Conservation (phyloP, 1,140 invertebrate species). For the Bradysia coprophila region DNA sequence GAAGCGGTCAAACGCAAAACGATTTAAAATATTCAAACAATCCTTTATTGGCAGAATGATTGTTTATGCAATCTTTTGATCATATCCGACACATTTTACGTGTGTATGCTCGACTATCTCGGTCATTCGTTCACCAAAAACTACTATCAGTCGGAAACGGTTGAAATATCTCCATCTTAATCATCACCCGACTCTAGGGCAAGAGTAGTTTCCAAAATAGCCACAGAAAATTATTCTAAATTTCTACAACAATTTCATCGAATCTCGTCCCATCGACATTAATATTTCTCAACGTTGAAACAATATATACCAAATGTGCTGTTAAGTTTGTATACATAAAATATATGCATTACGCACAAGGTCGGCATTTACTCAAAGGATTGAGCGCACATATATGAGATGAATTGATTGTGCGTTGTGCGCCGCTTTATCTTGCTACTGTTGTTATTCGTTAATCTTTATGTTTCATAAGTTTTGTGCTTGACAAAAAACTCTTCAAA, state of each 20-base stretch:
- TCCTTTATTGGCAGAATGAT: constrained; percentile 3
- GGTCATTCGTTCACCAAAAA: background rate
- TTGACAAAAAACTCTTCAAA: background rate
- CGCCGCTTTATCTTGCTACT: too few species aligned
- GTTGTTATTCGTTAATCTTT: too few species aligned
- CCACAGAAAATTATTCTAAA: background rate
- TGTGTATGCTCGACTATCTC: background rate
- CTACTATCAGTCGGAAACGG: background rate
- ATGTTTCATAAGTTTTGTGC: too few species aligned
- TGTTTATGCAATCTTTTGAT: constrained; percentile 2
- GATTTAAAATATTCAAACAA: constrained; percentile 3
- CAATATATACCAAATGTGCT: background rate
- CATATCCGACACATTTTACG: background rate
- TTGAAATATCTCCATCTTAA: background rate
- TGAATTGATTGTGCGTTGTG: background rate
- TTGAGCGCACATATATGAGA: background rate
- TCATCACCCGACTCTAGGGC: background rate
- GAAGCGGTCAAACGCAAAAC: background rate
- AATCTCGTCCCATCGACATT: background rate
- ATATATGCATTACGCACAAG: background rate
- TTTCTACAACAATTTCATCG: background rate
- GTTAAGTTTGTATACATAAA: background rate
- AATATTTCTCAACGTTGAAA: too few species aligned
- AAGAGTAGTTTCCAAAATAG: too few species aligned
- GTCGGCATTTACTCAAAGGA: background rate